These are phyloP conservation scores for Vombatus ursinus DNA, from an alignment of 2,113 vertebrate genomes.

Conservation along the genomic window DNA sequence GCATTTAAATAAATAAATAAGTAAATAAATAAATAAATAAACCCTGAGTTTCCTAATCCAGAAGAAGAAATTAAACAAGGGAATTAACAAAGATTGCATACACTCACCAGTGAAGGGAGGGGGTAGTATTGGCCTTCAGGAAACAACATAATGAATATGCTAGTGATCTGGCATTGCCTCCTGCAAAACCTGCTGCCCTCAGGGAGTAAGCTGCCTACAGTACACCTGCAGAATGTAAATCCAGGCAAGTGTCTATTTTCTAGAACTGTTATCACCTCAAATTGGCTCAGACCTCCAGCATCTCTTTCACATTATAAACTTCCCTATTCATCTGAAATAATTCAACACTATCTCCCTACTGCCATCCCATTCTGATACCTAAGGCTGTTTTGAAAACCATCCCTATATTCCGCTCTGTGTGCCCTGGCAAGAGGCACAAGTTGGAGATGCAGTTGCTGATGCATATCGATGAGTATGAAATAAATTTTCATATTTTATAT, in stretches of 20 bases:
- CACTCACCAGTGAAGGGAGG: not conserved
- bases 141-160: too few species aligned
- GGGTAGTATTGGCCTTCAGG: fast-evolving
- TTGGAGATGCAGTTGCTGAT: not conserved
- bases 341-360: not conserved
- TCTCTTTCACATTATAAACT: not conserved
- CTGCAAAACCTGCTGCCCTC: not conserved
- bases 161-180: fast-evolving
- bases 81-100: not conserved
- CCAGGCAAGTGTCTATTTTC: not conserved
- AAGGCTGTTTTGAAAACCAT: not conserved
- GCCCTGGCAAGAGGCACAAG: not conserved
- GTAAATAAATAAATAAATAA: conserved; percentile 25
- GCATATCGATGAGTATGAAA: not conserved
- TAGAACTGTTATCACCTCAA: not conserved
- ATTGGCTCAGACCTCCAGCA: not conserved
- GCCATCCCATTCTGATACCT: not conserved
- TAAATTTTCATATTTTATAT: conserved; percentile 29
- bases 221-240: not conserved
- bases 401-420: not conserved
- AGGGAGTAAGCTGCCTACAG: not conserved
- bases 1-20: conserved; percentile 19
- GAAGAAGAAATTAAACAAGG: conserved; percentile 8
- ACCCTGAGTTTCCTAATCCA: not conserved
- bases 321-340: not conserved